phyloP scores from a whole-genome alignment of 30 jellyfish, hydroid and myxozoan species.

The Rhopilema esculentum region DNA sequence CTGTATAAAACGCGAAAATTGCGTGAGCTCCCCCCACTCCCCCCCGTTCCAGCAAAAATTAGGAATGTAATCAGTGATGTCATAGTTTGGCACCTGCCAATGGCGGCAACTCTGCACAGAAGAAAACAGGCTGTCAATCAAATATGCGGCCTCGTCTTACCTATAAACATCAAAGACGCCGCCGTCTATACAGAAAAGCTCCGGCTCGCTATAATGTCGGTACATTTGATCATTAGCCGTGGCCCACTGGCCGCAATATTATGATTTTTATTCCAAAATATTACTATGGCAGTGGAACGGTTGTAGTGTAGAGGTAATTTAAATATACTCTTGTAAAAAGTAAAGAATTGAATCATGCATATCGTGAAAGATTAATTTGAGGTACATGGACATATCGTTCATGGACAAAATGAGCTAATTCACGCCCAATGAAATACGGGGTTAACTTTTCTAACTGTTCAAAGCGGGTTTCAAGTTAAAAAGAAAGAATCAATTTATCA shows the following conservation, averaged over 20 bases:
- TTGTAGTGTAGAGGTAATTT: not conserved
- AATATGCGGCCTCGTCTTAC: constrained; percentile 94
- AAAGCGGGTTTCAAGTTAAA: not conserved
- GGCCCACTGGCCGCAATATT: constrained; percentile 54
- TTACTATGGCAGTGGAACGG: not conserved
- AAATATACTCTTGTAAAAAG: not conserved
- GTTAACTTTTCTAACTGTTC: not conserved
- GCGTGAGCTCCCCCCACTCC: constrained; percentile 5
- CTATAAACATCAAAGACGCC: constrained; percentile 89
- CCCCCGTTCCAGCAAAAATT: constrained; percentile 25
- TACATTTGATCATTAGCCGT: constrained; percentile 56
- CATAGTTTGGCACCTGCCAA: constrained; percentile 99
- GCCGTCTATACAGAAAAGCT: constrained; percentile 87
- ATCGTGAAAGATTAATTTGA: too few species aligned
- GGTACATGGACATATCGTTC: too few species aligned
- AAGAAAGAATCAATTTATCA: not conserved
- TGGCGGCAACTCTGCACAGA: constrained; percentile 95
- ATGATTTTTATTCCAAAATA: not conserved
- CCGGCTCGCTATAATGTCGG: constrained; percentile 82
- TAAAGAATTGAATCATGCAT: not conserved
- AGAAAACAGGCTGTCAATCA: constrained; percentile 87
- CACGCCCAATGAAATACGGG: too few species aligned
- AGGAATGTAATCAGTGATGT: constrained; percentile 90
- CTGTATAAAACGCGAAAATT: not conserved
- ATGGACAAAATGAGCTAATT: too few species aligned